phyloP scores from a whole-genome alignment of 64 coral and sea anemone genomes.

The Dendrophyllia cribrosa region DNA sequence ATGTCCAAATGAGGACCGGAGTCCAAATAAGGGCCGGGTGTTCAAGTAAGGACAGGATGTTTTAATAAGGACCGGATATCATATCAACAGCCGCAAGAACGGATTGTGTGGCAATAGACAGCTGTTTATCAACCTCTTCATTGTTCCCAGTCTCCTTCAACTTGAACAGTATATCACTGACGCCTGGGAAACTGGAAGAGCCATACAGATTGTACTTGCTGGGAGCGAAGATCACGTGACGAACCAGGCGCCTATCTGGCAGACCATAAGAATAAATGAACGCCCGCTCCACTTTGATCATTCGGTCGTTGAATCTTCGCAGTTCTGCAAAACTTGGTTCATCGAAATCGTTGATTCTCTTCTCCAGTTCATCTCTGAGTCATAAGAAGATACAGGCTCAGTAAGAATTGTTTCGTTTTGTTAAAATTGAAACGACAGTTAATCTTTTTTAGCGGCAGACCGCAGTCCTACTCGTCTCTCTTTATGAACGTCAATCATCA shows the following conservation, averaged over 20 bases:
- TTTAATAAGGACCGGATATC: not conserved
- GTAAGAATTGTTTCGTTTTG: not conserved
- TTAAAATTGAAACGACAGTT: too few species aligned
- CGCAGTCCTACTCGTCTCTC: too few species aligned
- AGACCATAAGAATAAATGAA: constrained; percentile 84
- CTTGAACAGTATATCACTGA: constrained; percentile 61
- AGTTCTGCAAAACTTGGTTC: constrained; percentile 29
- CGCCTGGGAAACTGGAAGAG: constrained; percentile 78
- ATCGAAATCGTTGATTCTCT: constrained; percentile 14
- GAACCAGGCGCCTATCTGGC: constrained; percentile 62
- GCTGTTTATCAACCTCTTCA: constrained; percentile 69
- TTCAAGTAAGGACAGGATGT: too few species aligned
- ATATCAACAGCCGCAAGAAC: constrained; percentile 64
- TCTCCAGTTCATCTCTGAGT: constrained; percentile 6
- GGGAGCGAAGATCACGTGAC: constrained; percentile 83
- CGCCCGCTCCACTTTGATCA: constrained; percentile 76
- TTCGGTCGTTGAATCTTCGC: constrained; percentile 79
- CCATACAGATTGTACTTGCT: constrained; percentile 65
- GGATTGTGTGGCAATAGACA: constrained; percentile 65
- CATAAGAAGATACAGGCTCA: not conserved
- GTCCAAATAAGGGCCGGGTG: too few species aligned
- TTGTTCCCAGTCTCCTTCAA: constrained; percentile 33
- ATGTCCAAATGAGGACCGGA: too few species aligned
- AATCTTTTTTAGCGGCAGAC: too few species aligned
- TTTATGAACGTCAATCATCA: too few species aligned